These are phyloP conservation scores for Phallusia fumigata DNA, from an alignment of 23 tunicate species.

Conservation along the genomic window DNA sequence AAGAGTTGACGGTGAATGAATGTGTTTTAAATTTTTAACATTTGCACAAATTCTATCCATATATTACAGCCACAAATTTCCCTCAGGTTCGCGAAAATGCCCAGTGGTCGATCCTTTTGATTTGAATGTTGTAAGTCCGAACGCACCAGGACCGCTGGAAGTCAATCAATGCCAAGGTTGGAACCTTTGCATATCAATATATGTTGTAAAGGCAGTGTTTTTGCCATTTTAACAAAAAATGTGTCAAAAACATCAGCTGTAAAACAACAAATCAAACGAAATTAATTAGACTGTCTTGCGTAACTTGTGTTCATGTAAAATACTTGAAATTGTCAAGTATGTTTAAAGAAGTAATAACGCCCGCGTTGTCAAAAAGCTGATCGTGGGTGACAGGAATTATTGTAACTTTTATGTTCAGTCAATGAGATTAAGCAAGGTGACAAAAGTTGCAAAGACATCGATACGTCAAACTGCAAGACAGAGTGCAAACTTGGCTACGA, in stretches of 20 bases:
- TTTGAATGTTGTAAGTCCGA: background rate
- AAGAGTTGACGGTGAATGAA: background rate
- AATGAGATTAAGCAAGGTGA: background rate
- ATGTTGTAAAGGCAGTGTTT: too few relatives aligned
- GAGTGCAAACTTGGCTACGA: conserved; percentile 22
- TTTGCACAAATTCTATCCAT: background rate
- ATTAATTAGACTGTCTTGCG: too few relatives aligned
- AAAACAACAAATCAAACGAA: too few relatives aligned
- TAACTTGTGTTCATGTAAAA: too few relatives aligned
- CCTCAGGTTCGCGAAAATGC: background rate
- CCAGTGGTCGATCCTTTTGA: background rate
- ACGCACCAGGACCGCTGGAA: background rate
- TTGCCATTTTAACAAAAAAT: too few relatives aligned
- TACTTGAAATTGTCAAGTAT: too few relatives aligned
- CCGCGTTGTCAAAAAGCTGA: too few relatives aligned
- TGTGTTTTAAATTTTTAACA: background rate
- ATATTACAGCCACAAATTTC: too few relatives aligned
- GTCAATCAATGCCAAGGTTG: conserved; percentile 3
- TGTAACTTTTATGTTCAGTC: background rate
- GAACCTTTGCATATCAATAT: background rate
- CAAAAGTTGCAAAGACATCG: background rate
- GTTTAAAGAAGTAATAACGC: too few relatives aligned
- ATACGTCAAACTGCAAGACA: background rate
- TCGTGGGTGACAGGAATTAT: too few relatives aligned
- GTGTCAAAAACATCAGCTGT: too few relatives aligned